phyloP scores from a whole-genome alignment of 2,113 vertebrate genomes.

The Pundamilia nyererei region DNA sequence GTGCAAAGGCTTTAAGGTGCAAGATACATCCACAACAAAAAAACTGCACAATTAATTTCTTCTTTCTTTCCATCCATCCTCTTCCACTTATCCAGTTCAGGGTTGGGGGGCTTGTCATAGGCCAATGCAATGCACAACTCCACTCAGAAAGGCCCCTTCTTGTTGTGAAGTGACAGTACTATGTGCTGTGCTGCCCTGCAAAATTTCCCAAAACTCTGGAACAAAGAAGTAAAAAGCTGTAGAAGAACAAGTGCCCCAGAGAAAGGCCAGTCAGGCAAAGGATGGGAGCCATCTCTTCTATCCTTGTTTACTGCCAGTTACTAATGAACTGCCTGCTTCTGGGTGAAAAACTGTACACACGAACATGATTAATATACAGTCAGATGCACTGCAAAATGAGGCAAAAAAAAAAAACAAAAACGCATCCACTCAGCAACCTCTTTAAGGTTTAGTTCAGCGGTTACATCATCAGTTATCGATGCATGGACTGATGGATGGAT shows the following conservation, averaged over 20 bases:
- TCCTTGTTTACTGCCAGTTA: constrained; percentile 26
- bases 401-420: background rate
- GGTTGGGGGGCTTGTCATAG: background rate
- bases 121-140: background rate
- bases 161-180: background rate
- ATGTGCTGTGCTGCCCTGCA: background rate
- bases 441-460: background rate
- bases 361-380: background rate
- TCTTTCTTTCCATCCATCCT: background rate
- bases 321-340: background rate
- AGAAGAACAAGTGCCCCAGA: background rate
- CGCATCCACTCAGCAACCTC: background rate
- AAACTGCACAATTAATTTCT: background rate
- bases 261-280: background rate
- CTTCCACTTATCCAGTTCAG: background rate
- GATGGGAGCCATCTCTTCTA: background rate
- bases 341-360: background rate
- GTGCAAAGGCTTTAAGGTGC: background rate
- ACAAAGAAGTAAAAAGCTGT: background rate
- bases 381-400: background rate
- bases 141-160: background rate
- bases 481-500: background rate
- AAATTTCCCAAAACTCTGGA: background rate
- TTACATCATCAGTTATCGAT: background rate
- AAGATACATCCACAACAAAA: background rate